Base-by-base conservation (phyloP, 2,113 vertebrate genomes). In the Sapajus apella region DNA sequence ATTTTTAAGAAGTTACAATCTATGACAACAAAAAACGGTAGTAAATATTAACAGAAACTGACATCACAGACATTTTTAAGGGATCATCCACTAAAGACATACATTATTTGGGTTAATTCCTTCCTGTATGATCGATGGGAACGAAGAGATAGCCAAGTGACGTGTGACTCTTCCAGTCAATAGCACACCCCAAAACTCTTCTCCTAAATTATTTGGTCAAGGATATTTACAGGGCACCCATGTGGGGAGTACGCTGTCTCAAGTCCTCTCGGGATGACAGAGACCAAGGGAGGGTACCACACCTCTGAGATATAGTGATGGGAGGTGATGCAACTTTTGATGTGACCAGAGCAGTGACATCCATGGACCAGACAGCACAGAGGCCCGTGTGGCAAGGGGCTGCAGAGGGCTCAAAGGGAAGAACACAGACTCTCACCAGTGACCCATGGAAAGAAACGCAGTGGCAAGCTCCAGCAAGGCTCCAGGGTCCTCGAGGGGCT, bases 151-250 rank as follows among this genome's bases (percentile, higher is more conserved):
- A 52, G 70, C 25, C 43, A 47, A 13, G 9, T 2, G 52, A 76
- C 4, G 1, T 10, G 0, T 0, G 16, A 20, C 3, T 61, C 79
- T 61, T n/a, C 6, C 6, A 2, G 2, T 25, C 47, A 70, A 10
- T 2, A 5, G 8, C 14, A 14, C 23, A 50, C 8, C 30, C 23
- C 37, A 14, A 10, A 16, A 4, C 66, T 61, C 93, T 76, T 40
- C 83, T 92, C 66, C 64, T 70, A 58, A 32, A 1, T 83, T 84
- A 12, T 25, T 16, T 10, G 55, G 45, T n/a, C 89, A 64, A 72
- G n/a, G 52, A 83, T 14, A 14, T 61, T 23, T 43, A 4, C 3
- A 2, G 50, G 37, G 32, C 43, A 6, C 10, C 50, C 14, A 0
- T 14, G 0, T 3, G 7, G 1, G 35, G 35, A 27, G 11, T 4